Percentiles rank a stretch among this genome's conserved stretches.
phyloP scores from a whole-genome alignment of 2,797 vertebrate genomes.

The Anniella stebbinsi region DNA sequence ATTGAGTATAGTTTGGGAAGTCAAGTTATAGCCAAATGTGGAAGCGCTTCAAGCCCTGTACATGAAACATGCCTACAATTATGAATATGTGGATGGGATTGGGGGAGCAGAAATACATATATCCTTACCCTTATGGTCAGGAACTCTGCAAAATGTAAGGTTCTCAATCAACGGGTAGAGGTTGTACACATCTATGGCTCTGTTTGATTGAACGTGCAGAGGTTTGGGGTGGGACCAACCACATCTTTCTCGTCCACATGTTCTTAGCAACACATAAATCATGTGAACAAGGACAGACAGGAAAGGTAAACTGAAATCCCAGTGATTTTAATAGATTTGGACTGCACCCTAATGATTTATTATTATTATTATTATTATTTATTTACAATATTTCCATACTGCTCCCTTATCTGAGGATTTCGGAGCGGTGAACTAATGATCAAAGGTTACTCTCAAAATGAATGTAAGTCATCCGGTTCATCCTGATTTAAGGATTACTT shows the following conservation, averaged over 20 bases:
- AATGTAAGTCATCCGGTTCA: slow-evolving; percentile 1
- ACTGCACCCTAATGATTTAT: no score
- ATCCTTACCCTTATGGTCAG: neutral
- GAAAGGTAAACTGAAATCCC: neutral
- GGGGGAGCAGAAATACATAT: neutral
- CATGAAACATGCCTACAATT: neutral
- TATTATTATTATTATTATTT: no score
- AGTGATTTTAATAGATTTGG: neutral
- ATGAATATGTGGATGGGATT: neutral
- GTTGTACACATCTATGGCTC: neutral
- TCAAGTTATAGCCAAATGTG: neutral
- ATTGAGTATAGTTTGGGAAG: neutral
- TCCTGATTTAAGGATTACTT: slow-evolving; percentile 28
- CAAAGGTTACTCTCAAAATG: slow-evolving; percentile 8
- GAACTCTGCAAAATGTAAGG: neutral
- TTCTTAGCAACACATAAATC: neutral
- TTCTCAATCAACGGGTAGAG: neutral
- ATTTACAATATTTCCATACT: no score
- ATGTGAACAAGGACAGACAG: neutral
- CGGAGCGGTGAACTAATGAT: neutral
- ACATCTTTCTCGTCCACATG: neutral
- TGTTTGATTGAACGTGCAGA: neutral
- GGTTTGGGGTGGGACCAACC: neutral
- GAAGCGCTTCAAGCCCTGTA: neutral
- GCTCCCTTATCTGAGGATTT: no score